These are phyloP conservation scores for Orthosia gothica DNA, from an alignment of 2,888 invertebrate genomes.

Conservation along the genomic window DNA sequence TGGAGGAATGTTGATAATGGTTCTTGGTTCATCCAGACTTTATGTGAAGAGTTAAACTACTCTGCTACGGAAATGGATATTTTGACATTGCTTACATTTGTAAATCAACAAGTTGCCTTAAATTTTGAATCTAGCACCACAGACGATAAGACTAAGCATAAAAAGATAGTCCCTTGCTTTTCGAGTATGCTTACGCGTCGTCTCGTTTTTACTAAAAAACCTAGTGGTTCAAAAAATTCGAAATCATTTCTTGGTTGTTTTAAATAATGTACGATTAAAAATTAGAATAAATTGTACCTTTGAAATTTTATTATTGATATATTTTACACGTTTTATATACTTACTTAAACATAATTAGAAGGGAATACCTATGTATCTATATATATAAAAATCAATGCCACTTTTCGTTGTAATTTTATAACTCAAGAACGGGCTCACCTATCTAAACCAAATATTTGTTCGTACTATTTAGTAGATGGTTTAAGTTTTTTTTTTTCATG, in stretches of 20 bases:
- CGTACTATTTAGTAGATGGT: too few species aligned
- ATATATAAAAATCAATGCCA: too few species aligned
- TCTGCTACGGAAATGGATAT: conserved; percentile 95
- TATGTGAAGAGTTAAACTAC: conserved; percentile 95
- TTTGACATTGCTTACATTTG: conserved; percentile 96
- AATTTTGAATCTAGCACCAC: conserved; percentile 97
- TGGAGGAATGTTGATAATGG: conserved; percentile 98
- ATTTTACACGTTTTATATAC: not conserved
- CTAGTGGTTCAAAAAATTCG: conserved; percentile 6
- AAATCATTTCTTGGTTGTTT: conserved; percentile 23
- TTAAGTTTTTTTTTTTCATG: too few species aligned
- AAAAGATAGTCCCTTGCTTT: conserved; percentile 98
- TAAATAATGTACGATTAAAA: conserved; percentile 1
- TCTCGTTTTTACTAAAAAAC: conserved; percentile 92
- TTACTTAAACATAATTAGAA: not conserved
- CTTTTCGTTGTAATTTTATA: too few species aligned
- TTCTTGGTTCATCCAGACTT: conserved; percentile 98
- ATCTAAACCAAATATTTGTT: too few species aligned
- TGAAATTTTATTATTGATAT: not conserved
- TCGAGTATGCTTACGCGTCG: conserved; percentile 97
- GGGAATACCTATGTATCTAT: not conserved
- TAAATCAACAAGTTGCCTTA: conserved; percentile 96
- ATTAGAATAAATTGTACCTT: not conserved
- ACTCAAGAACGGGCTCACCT: too few species aligned
- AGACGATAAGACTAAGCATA: conserved; percentile 94